phyloP scores from a whole-genome alignment of 1,140 invertebrate genomes.

The Hycleus cichorii region DNA sequence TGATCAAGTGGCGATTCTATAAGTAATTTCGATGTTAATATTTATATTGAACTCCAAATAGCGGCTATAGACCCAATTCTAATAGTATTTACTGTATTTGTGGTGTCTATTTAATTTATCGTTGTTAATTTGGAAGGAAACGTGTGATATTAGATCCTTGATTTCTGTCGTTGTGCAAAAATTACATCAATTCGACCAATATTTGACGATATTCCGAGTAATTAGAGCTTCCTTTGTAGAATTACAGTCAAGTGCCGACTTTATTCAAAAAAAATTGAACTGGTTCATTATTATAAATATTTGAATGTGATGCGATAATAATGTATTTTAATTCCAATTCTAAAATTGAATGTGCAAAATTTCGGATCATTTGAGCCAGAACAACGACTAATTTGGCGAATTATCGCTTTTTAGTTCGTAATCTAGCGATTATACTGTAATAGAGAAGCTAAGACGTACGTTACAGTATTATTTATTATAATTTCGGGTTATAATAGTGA shows the following conservation, averaged over 20 bases:
- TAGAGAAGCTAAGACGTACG: too few relatives aligned
- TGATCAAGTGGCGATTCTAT: too few relatives aligned
- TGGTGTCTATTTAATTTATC: background rate
- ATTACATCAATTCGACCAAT: constrained; percentile 7
- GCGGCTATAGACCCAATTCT: background rate
- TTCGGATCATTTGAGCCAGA: too few relatives aligned
- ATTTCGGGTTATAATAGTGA: background rate
- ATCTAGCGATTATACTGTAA: too few relatives aligned
- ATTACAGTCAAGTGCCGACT: constrained; percentile 17
- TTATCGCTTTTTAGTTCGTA: too few relatives aligned
- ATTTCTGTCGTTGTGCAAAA: background rate
- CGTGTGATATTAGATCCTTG: background rate
- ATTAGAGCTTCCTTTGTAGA: constrained; percentile 25
- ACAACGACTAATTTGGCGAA: too few relatives aligned
- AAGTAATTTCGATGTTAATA: too few relatives aligned
- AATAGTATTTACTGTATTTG: background rate
- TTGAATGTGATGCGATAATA: constrained; percentile 12
- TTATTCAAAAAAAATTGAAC: too few relatives aligned
- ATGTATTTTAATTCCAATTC: background rate
- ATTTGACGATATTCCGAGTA: constrained; percentile 3
- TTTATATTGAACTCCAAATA: background rate
- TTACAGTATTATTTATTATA: too few relatives aligned
- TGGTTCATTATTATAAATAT: too few relatives aligned
- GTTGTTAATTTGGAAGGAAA: background rate
- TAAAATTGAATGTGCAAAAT: too few relatives aligned